Conservation (phyloP, 2,888 invertebrate genomes). For the Ephialtes manifestator region DNA sequence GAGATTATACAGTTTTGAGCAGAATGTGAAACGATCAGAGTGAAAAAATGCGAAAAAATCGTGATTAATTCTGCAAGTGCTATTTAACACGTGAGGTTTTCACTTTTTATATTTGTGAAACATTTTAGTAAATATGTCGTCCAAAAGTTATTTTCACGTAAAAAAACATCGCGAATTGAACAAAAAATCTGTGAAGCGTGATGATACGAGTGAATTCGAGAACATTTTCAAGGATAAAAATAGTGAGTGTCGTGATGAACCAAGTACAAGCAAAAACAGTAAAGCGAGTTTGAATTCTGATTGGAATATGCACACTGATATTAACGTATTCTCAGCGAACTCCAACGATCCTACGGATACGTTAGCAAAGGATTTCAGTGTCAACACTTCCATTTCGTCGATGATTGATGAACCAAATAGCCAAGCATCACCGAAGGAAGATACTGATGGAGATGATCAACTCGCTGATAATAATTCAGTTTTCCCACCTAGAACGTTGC, state of each 20-base stretch:
- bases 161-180: slow-evolving; percentile 41
- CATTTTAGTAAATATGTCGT: slow-evolving; percentile 32
- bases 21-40: neutral
- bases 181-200: slow-evolving; percentile 13
- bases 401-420: slow-evolving; percentile 1
- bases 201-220: slow-evolving; percentile 1
- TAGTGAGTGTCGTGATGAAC: slow-evolving; percentile 29
- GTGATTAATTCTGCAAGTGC: neutral
- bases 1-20: too few species aligned
- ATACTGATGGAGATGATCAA: slow-evolving; percentile 21
- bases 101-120: slow-evolving; percentile 3
- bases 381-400: slow-evolving; percentile 29
- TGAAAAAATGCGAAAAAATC: neutral
- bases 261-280: slow-evolving; percentile 22
- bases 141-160: slow-evolving; percentile 26
- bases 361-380: neutral
- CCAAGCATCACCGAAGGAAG: slow-evolving; percentile 24
- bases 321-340: slow-evolving; percentile 15
- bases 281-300: slow-evolving; percentile 9
- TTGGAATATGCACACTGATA: slow-evolving; percentile 6
- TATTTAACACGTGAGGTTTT: neutral
- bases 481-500: slow-evolving; percentile 19
- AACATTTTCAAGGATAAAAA: slow-evolving; percentile 7
- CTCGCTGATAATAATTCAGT: slow-evolving; percentile 35
- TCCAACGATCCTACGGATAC: slow-evolving; percentile 4